phyloP scores from a whole-genome alignment of 2,888 invertebrate genomes.

The Tenthredo livida region DNA sequence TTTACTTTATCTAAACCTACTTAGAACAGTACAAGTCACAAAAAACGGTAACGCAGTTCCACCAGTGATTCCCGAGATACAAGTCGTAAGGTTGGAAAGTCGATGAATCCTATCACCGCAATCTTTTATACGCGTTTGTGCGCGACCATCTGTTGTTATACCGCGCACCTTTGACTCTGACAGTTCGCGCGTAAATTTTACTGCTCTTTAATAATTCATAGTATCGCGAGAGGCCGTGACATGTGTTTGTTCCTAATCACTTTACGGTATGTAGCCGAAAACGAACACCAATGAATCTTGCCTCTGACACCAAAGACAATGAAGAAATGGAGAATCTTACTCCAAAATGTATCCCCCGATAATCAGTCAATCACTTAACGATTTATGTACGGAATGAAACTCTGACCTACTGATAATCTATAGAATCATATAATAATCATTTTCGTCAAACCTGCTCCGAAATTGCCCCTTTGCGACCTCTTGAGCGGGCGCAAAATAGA shows the following conservation, averaged over 20 bases:
- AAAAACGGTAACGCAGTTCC: not conserved
- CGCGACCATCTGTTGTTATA: not conserved
- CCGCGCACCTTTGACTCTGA: not conserved
- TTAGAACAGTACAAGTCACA: not conserved
- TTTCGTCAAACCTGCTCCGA: too few species aligned
- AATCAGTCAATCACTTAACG: not conserved
- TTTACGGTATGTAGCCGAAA: not conserved
- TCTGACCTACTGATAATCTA: not conserved
- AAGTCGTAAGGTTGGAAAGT: not conserved
- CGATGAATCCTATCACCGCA: not conserved
- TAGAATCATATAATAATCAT: too few species aligned
- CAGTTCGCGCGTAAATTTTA: not conserved
- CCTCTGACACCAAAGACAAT: not conserved
- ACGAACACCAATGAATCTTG: not conserved
- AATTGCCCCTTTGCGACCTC: too few species aligned
- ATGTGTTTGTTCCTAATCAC: not conserved
- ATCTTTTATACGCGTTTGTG: not conserved
- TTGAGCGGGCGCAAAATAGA: too few species aligned
- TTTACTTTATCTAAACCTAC: not conserved
- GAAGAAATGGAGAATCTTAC: not conserved
- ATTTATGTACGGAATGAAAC: not conserved
- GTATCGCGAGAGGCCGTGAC: not conserved
- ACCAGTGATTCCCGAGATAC: not conserved
- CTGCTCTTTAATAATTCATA: constrained; percentile 10
- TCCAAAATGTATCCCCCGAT: not conserved